Percentiles rank a stretch among this genome's conserved stretches.
phyloP scores from a whole-genome alignment of 2,888 invertebrate species.

The Caenorhabditis sp. region DNA sequence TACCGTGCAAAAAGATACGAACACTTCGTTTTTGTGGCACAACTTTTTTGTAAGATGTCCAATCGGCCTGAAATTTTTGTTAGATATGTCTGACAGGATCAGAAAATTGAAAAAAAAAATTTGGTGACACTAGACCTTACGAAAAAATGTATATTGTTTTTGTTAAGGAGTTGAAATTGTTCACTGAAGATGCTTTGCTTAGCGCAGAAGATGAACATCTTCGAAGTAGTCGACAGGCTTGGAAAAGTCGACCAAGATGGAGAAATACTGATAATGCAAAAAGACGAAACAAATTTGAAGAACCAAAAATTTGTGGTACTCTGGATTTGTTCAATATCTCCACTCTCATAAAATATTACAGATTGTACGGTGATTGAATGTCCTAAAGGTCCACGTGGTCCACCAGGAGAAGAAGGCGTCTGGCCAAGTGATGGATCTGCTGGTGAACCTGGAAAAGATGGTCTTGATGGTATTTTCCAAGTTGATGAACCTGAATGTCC shows the following conservation, averaged over 20 bases:
- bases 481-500: conserved; percentile 48
- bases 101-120: too few species aligned
- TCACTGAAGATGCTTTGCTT: conserved; percentile 17
- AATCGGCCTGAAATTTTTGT: too few species aligned
- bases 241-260: conserved; percentile 32
- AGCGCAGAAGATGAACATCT: conserved; percentile 32
- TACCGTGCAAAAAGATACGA: too few species aligned
- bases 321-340: background rate
- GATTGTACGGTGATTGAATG: conserved; percentile 52
- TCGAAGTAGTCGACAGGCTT: conserved; percentile 30
- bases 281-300: conserved; percentile 23
- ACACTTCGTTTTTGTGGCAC: too few species aligned
- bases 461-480: conserved; percentile 48
- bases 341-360: conserved; percentile 12
- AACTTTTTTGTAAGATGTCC: too few species aligned
- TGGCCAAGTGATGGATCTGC: conserved; percentile 42
- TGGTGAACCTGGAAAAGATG: conserved; percentile 44
- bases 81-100: too few species aligned
- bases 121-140: too few species aligned
- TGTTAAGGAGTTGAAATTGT: conserved; percentile 11
- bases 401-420: conserved; percentile 47
- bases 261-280: conserved; percentile 16
- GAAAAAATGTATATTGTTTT: too few species aligned
- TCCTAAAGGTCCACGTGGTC: conserved; percentile 48
- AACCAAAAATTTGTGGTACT: conserved; percentile 38